Evolutionary conservation across 2,797 vertebrate species (phyloP).

Genomic region (Cottoperca gobio): DNA sequence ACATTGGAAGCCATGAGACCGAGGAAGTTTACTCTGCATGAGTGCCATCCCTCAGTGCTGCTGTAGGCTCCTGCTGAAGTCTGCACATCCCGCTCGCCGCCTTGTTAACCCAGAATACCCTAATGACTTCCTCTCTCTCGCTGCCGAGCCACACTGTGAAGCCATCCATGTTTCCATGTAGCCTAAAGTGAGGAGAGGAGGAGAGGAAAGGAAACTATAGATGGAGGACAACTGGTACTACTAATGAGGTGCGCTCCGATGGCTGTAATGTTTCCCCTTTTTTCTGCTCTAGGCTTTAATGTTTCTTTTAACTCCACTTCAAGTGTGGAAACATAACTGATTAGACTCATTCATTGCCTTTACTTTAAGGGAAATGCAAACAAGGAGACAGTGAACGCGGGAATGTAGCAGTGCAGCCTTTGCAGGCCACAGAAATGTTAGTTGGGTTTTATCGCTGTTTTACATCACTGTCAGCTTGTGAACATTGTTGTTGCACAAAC

Average conservation of each 20-base stretch:
- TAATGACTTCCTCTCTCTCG: constrained; percentile 78
- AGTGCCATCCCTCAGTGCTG: constrained; percentile 75
- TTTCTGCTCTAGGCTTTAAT: constrained; percentile 14
- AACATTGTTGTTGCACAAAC: constrained; percentile 47
- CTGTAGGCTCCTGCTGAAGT: constrained; percentile 76
- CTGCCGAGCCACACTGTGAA: constrained; percentile 75
- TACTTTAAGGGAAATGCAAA: constrained; percentile 38
- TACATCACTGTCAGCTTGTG: constrained; percentile 62
- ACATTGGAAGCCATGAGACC: constrained; percentile 58
- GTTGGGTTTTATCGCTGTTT: constrained; percentile 62
- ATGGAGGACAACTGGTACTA: constrained; percentile 31
- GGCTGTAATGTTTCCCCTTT: constrained; percentile 5
- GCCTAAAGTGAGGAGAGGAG: constrained; percentile 54
- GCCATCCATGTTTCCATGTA: constrained; percentile 80
- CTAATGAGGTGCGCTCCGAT: constrained; percentile 59
- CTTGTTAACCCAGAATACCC: constrained; percentile 82
- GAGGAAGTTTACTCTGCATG: constrained; percentile 79
- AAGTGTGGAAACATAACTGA: constrained; percentile 46
- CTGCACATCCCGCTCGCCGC: constrained; percentile 77
- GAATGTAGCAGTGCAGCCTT: constrained; percentile 33
- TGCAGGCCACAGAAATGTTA: constrained; percentile 63
- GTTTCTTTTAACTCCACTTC: constrained; percentile 36
- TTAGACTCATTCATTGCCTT: constrained; percentile 46
- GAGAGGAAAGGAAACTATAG: constrained; percentile 37
- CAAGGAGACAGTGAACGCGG: constrained; percentile 18